Evolutionary conservation across 2,888 invertebrate genomes (phyloP), one percentile per base, ranked within the genome.

Genomic region (Hymenopus coronatus): DNA sequence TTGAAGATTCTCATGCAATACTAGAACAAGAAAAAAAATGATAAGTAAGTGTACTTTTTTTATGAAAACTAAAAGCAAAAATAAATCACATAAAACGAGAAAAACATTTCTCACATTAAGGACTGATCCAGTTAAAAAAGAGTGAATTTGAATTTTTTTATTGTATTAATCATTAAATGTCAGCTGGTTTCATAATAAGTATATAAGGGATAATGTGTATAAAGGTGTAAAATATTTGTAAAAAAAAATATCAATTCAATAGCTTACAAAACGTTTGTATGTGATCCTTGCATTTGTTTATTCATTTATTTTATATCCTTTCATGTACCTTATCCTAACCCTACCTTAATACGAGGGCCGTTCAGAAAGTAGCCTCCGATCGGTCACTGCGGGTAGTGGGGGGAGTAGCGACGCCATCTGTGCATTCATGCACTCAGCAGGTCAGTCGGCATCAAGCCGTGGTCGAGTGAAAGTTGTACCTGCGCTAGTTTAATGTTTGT

Each of bases 231-330:
- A 87, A 87, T 87, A 87, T 87, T 88, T 83, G 84, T 88, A 88
- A 88, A 89, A 89, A n/a, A 86, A 87, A 88, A 81, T 89, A 89
- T 87, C 87, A 88, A 82, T 88, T 89, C 88, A 89, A 89, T 88
- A 89, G 88, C 89, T 89, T 88, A 88, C 84, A 89, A 89, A 89
- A 83, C 88, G 88, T 89, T 89, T 89, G 88, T 89, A 89, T 88
- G 88, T 88, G 88, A 89, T 28, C 83, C 83, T 88, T 70, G 54
- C 54, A 70, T 70, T 46, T 88, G 83, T 88, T 84, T 84, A 84
- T 84, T 83, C 54, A 81, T 83, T 82, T 33, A 33, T 33, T 33
- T 33, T 33, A 70, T 15, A 70, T 15, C 54, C 54, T 20, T 20
- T 70, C 25, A 8, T 54, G 15, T 54, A 54, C 54, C 15, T 54